A percentile compares a stretch with the other conserved stretches of the same genome.
Evolutionary conservation across 2,797 vertebrate genomes (phyloP).

Genomic region (Pteropus rufus): DNA sequence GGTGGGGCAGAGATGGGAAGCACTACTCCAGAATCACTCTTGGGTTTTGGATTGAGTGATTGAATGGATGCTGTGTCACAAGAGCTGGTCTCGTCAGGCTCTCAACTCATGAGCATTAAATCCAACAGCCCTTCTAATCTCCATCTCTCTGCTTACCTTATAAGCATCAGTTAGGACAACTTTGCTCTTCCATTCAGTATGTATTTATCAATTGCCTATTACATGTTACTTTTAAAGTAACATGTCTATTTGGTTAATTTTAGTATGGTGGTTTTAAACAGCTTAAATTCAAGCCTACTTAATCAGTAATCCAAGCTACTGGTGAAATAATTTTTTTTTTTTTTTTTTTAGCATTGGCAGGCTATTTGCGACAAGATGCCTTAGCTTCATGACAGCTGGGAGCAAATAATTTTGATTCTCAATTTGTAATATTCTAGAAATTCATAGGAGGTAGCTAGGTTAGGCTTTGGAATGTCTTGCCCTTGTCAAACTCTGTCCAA

Average conservation of each 20-base stretch:
- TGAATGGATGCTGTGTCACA: not conserved
- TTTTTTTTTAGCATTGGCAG: constrained; percentile 4
- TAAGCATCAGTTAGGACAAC: not conserved
- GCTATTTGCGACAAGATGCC: not conserved
- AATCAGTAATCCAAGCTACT: not conserved
- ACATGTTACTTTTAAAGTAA: not conserved
- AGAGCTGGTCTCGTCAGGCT: not conserved
- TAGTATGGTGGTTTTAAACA: not conserved
- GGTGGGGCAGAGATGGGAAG: not conserved
- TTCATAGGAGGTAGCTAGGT: not conserved
- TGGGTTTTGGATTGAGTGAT: not conserved
- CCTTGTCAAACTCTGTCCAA: not conserved
- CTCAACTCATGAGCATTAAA: not conserved
- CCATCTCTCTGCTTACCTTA: not conserved
- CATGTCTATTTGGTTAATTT: constrained; percentile 15
- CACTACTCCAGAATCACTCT: not conserved
- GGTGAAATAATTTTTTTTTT: constrained; percentile 4
- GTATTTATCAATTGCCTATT: not conserved
- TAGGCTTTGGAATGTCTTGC: not conserved
- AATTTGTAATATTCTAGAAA: constrained; percentile 21
- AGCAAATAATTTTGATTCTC: not conserved
- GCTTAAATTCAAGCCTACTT: not conserved
- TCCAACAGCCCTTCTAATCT: not conserved
- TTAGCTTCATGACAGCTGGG: not conserved
- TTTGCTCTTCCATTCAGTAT: not conserved